Evolutionary conservation across 2,113 vertebrate species (phyloP).

Genomic region (Laticauda colubrina): DNA sequence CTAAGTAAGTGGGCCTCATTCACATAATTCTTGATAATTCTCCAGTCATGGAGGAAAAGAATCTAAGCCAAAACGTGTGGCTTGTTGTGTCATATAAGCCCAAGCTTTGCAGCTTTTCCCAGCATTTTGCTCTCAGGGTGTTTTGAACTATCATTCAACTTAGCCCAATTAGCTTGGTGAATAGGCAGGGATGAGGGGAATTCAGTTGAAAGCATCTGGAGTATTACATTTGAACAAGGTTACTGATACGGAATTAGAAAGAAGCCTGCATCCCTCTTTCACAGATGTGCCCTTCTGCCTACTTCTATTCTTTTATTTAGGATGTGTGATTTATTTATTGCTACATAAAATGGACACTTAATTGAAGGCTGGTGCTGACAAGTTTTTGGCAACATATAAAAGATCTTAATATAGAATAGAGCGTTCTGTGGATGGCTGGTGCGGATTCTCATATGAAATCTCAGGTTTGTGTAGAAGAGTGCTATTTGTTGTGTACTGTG

Average conservation of each 20-base stretch:
- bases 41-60: neutral
- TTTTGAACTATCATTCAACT: neutral
- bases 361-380: neutral
- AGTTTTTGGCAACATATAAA: conserved; percentile 25
- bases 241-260: conserved; percentile 32
- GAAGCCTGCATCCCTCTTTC: conserved; percentile 20
- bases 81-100: neutral
- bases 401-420: conserved; percentile 18
- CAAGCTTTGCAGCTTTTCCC: neutral
- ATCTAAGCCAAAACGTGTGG: neutral
- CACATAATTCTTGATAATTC: neutral
- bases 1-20: neutral
- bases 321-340: conserved; percentile 40
- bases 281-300: conserved; percentile 32
- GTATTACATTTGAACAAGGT: conserved; percentile 35
- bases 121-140: neutral
- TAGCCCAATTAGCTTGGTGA: neutral
- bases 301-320: conserved; percentile 48
- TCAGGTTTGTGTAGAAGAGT: conserved; percentile 40
- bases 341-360: neutral
- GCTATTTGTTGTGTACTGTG: conserved; percentile 62
- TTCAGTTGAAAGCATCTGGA: neutral
- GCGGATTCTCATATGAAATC: conserved; percentile 35
- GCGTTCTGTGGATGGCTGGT: conserved; percentile 28
- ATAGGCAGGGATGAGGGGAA: neutral